These are phyloP conservation scores for Tetramorium simillimum DNA, from an alignment of 1,140 invertebrate genomes.

Conservation along the genomic window DNA sequence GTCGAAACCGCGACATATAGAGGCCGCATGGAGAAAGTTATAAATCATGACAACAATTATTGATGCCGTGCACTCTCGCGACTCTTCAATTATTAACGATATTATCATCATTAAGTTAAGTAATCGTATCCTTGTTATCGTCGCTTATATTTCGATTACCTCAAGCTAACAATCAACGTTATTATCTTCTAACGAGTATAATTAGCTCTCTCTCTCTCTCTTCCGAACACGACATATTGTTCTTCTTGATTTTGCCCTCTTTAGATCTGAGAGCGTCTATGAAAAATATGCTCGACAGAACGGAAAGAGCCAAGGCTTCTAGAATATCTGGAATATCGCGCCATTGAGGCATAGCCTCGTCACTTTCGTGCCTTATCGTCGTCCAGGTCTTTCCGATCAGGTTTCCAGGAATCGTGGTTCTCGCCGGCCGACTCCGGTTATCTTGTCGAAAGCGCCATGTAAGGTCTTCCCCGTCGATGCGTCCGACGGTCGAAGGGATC, in stretches of 20 bases:
- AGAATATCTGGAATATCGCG: neutral
- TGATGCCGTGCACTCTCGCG: neutral
- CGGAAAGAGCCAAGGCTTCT: neutral
- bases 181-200: slow-evolving; percentile 1
- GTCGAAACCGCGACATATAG: slow-evolving; percentile 12
- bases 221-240: neutral
- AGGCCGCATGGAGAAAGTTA: slow-evolving; percentile 20
- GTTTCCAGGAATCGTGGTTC: slow-evolving; percentile 31
- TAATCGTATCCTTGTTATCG: slow-evolving; percentile 38
- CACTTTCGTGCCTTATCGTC: slow-evolving; percentile 27
- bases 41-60: slow-evolving; percentile 53
- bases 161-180: neutral
- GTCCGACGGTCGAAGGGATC: slow-evolving; percentile 23
- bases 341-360: neutral
- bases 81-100: neutral
- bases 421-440: slow-evolving; percentile 10
- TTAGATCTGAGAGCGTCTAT: neutral
- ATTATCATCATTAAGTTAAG: slow-evolving; percentile 30
- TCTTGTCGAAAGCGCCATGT: slow-evolving; percentile 39
- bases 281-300: neutral
- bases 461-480: slow-evolving; percentile 23
- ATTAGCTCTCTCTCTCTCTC: slow-evolving; percentile 18
- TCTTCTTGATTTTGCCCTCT: neutral
- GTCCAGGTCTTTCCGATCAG: neutral
- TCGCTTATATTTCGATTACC: slow-evolving; percentile 37